Evolutionary conservation across 2,113 vertebrate species (phyloP).

Genomic region (Podocnemis expansa): DNA sequence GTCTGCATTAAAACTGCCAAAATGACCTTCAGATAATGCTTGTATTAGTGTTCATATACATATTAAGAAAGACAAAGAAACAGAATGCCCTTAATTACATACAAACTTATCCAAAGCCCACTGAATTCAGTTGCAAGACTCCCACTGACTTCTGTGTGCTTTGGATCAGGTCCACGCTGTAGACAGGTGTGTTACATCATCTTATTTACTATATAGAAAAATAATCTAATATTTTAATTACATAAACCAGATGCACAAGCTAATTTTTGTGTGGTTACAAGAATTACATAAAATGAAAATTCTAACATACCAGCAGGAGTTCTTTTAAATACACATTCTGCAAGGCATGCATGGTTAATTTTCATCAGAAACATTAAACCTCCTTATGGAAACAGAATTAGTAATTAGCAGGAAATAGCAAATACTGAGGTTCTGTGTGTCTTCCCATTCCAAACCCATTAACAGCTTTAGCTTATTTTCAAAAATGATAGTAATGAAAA

Average conservation of each 20-base stretch:
- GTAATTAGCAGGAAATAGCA: slow-evolving; percentile 50
- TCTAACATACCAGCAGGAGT: slow-evolving; percentile 15
- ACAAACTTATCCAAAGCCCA: not conserved
- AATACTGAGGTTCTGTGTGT: slow-evolving; percentile 28
- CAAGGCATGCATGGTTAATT: slow-evolving; percentile 45
- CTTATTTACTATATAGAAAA: not conserved
- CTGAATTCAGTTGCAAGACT: not conserved
- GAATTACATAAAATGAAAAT: slow-evolving; percentile 43
- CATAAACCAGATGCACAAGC: slow-evolving; percentile 23
- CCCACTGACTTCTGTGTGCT: not conserved
- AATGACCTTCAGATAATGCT: not conserved
- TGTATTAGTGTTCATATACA: rapidly evolving
- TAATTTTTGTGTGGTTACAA: slow-evolving; percentile 51
- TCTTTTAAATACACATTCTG: slow-evolving; percentile 62
- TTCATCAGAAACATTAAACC: slow-evolving; percentile 49
- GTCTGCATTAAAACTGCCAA: not conserved
- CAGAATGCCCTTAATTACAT: not conserved
- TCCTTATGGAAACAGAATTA: slow-evolving; percentile 57
- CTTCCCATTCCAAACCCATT: slow-evolving; percentile 39
- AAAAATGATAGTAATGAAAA: slow-evolving; percentile 48
- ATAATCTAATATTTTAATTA: not conserved
- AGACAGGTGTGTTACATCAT: not conserved
- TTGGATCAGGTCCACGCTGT: not conserved
- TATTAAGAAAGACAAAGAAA: not conserved
- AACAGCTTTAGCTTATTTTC: slow-evolving; percentile 44